Conservation (phyloP, 2,888 invertebrate species). For the Halictus quadricinctus region DNA sequence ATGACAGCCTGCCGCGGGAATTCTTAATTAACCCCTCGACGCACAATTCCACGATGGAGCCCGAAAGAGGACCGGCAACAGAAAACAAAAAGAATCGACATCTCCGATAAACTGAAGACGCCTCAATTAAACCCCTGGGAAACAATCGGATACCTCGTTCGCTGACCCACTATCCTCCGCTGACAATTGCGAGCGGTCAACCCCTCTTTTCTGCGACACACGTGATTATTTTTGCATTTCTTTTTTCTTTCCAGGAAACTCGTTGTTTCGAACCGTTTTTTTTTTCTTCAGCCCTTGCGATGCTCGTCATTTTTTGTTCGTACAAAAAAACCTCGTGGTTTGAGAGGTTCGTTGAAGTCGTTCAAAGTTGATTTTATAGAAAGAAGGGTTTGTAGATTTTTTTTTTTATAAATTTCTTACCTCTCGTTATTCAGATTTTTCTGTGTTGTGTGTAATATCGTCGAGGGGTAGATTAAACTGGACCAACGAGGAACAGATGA, state of each 20-base stretch:
- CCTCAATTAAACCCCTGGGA: slow-evolving; percentile 7
- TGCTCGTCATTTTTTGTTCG: background rate
- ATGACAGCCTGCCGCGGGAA: background rate
- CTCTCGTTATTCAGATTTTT: too few species aligned
- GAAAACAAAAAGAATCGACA: background rate
- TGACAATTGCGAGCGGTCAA: background rate
- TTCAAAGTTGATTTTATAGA: too few species aligned
- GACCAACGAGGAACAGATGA: too few species aligned
- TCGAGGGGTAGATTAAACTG: too few species aligned
- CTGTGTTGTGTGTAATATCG: too few species aligned
- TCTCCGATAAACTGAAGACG: slow-evolving; percentile 22
- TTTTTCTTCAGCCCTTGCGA: background rate
- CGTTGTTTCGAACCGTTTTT: background rate
- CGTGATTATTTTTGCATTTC: background rate
- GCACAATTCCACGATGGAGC: slow-evolving; percentile 34
- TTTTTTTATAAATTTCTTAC: too few species aligned
- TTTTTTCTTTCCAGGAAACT: background rate
- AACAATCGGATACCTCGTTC: background rate
- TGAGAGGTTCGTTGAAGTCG: background rate
- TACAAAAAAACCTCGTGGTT: background rate
- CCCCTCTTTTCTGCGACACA: background rate
- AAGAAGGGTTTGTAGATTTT: too few species aligned
- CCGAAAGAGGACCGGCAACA: background rate
- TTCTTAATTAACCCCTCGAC: slow-evolving; percentile 55
- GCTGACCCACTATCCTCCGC: slow-evolving; percentile 8